phyloP scores from a whole-genome alignment of 2,888 invertebrate species.

The Thymelicus sylvestris region DNA sequence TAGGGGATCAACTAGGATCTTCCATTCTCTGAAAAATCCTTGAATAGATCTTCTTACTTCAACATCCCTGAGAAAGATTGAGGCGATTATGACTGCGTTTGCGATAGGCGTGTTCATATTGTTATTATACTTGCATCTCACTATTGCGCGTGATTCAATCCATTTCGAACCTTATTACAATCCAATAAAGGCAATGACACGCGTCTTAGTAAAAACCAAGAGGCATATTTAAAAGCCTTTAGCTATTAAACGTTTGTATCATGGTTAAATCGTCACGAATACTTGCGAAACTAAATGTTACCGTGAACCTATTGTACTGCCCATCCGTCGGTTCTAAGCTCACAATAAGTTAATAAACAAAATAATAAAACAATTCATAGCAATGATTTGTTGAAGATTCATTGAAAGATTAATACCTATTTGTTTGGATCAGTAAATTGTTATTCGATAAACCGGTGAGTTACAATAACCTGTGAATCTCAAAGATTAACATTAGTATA shows the following conservation, averaged over 20 bases:
- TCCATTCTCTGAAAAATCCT: slow-evolving; percentile 49
- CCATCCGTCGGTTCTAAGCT: slow-evolving; percentile 41
- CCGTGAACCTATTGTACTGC: slow-evolving; percentile 39
- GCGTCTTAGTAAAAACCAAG: slow-evolving; percentile 8
- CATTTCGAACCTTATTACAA: slow-evolving; percentile 4
- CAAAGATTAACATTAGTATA: too few species aligned
- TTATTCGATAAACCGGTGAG: too few species aligned
- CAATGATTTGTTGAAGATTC: slow-evolving; percentile 33
- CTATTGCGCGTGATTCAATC: not conserved
- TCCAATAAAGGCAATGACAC: not conserved
- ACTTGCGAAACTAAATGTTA: slow-evolving; percentile 46
- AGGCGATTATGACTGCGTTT: slow-evolving; percentile 62
- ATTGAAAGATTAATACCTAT: slow-evolving; percentile 22
- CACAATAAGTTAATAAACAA: slow-evolving; percentile 39
- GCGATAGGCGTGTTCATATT: slow-evolving; percentile 72
- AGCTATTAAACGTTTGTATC: slow-evolving; percentile 67
- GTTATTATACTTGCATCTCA: slow-evolving; percentile 51
- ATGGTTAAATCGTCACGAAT: slow-evolving; percentile 65
- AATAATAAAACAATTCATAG: slow-evolving; percentile 33
- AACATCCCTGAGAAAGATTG: slow-evolving; percentile 76
- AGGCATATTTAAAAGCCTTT: slow-evolving; percentile 65
- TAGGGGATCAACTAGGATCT: not conserved
- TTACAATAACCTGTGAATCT: too few species aligned
- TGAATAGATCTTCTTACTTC: slow-evolving; percentile 57
- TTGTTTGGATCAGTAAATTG: slow-evolving; percentile 12